Evolutionary conservation across 2,888 invertebrate genomes (phyloP), one percentile per base, ranked within the genome.

Genomic region (Stratiomys singularior): DNA sequence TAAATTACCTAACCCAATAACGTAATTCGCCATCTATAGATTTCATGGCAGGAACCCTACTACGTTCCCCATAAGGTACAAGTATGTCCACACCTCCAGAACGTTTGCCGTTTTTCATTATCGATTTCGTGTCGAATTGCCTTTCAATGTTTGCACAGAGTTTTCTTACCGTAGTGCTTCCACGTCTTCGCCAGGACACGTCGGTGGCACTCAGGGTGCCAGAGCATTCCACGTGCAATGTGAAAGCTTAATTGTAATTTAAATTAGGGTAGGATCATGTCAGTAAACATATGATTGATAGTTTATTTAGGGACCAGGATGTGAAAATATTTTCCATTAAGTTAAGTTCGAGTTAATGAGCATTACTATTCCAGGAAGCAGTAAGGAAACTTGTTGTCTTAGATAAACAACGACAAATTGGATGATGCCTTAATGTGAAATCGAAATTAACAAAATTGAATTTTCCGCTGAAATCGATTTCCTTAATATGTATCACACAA

Each of bases 41-140:
- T 44, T 3, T 21, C 23, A 25, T 21, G 23, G 9, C 9, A 52
- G 11, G n/a, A 5, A 52, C 5, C n/a, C 52, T 18, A 15, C 52
- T 13, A 52, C 52, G n/a, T 52, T 52, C 18, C 52, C 15, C 4
- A 18, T 15, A 4, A 60, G 23, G 25, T 1, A n/a, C n/a, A 60
- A 60, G 25, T 1, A n/a, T 66, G 9, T 30, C 66, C 66, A 18
- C 37, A 66, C 60, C 60, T 60, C 5, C 13, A 60, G 60, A 7
- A 11, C 18, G 27, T 60, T 27, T 27, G 27, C 46, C 72, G 58
- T 52, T 72, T 72, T 58, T 72, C 56, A 72, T 58, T 58, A 72
- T 72, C 72, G 72, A 72, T 72, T 72, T 72, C 58, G 58, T 72
- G 72, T 72, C 72, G 30, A 52, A 72, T 56, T 72, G 13, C 72